A percentile compares a stretch with the other conserved stretches of the same genome.
phyloP scores from a whole-genome alignment of 2,113 vertebrate species.

The Centropristis striata region DNA sequence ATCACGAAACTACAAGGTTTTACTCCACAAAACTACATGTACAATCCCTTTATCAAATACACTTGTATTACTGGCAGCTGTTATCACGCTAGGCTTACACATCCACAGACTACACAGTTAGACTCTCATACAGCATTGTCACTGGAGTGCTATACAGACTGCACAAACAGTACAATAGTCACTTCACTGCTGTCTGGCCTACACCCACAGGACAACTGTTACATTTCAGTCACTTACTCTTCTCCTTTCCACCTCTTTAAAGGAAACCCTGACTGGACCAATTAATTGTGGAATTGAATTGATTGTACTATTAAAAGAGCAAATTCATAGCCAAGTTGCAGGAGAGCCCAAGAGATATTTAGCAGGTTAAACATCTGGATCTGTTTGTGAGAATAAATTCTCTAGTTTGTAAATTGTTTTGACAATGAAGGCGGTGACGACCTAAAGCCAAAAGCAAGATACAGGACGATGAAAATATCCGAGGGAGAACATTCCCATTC shows the following conservation, averaged over 20 bases:
- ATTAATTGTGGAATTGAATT: neutral
- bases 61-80: neutral
- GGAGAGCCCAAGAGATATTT: no score
- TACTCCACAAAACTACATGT: no score
- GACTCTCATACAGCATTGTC: slow-evolving; percentile 28
- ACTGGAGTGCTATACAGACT: slow-evolving; percentile 24
- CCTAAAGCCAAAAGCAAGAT: no score
- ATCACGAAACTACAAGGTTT: no score
- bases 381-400: no score
- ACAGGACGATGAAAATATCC: no score
- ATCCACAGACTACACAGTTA: slow-evolving; percentile 2
- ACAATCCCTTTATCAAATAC: no score
- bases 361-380: no score
- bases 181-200: slow-evolving; percentile 48
- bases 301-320: neutral
- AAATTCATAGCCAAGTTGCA: no score
- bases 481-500: no score
- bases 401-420: no score
- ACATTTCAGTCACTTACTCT: slow-evolving; percentile 27
- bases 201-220: slow-evolving; percentile 67
- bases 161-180: slow-evolving; percentile 50
- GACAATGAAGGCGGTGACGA: no score
- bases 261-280: slow-evolving; percentile 3
- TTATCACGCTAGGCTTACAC: neutral
- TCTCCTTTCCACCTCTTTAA: slow-evolving; percentile 14